Evolutionary conservation across 2,888 invertebrate species (phyloP).

Genomic region (Rapana venosa): DNA sequence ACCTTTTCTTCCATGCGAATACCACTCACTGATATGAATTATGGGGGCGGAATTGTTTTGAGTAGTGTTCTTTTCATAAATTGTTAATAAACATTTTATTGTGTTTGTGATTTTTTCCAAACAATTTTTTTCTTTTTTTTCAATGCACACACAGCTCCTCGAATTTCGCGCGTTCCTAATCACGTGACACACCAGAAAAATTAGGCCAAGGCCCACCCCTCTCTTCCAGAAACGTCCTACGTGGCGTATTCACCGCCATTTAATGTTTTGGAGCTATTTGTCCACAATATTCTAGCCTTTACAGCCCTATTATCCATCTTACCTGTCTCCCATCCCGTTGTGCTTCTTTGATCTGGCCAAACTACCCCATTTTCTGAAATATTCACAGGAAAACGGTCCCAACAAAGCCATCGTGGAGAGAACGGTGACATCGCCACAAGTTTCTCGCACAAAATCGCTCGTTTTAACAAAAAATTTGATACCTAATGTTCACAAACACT

Average conservation of each 20-base stretch:
- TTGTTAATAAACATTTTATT: too few relatives aligned
- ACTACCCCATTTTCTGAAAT: not conserved
- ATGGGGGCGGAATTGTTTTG: too few relatives aligned
- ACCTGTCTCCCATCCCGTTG: slow-evolving; percentile 40
- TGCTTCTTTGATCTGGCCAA: not conserved
- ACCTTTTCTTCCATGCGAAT: too few relatives aligned
- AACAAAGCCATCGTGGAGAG: not conserved
- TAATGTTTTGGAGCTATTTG: not conserved
- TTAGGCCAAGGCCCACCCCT: not conserved
- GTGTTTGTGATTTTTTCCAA: too few relatives aligned
- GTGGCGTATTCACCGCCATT: not conserved
- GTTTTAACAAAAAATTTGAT: not conserved
- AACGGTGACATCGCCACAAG: slow-evolving; percentile 1
- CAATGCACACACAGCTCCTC: not conserved
- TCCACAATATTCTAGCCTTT: not conserved
- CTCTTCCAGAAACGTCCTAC: not conserved
- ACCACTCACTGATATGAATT: too few relatives aligned
- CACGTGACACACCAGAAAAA: slow-evolving; percentile 35
- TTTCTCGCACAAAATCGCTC: slow-evolving; percentile 9
- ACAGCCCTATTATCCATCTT: slow-evolving; percentile 12
- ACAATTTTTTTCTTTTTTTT: too few relatives aligned
- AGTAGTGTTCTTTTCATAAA: too few relatives aligned
- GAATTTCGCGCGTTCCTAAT: slow-evolving; percentile 23
- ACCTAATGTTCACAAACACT: slow-evolving; percentile 38
- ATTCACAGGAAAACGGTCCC: not conserved